Evolutionary conservation across 2,888 invertebrate genomes (phyloP).

Genomic region (Alitta virens): DNA sequence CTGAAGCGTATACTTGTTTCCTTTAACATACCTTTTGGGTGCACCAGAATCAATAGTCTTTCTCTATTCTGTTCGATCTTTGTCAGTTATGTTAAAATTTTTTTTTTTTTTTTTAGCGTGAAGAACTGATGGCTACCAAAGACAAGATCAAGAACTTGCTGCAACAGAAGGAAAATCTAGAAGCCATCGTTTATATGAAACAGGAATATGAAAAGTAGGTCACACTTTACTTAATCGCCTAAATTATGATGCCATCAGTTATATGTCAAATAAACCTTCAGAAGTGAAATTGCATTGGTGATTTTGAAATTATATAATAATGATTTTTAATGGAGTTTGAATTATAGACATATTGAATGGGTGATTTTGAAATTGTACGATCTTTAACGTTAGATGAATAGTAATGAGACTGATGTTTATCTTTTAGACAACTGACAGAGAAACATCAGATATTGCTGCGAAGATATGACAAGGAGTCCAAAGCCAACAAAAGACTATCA

Average conservation of each 20-base stretch:
- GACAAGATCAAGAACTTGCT: constrained; percentile 75
- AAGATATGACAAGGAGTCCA: constrained; percentile 70
- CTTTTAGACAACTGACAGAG: constrained; percentile 64
- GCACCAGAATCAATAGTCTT: not conserved
- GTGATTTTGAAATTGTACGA: too few species aligned
- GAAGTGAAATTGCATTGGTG: too few species aligned
- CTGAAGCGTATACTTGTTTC: not conserved
- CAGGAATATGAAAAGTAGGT: constrained; percentile 72
- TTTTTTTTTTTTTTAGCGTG: constrained; percentile 57
- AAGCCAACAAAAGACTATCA: constrained; percentile 72
- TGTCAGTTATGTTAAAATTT: too few species aligned
- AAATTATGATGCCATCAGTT: too few species aligned
- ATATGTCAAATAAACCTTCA: too few species aligned
- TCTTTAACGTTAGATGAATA: too few species aligned
- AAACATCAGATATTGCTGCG: constrained; percentile 70
- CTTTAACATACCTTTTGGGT: not conserved
- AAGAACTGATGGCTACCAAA: constrained; percentile 70
- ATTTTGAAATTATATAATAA: too few species aligned
- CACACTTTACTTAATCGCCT: too few species aligned
- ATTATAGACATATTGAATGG: too few species aligned
- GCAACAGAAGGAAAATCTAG: constrained; percentile 83
- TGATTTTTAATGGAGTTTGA: too few species aligned
- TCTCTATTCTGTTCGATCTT: too few species aligned
- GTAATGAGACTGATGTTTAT: not conserved
- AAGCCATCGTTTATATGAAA: constrained; percentile 71